Evolutionary conservation across 2,113 vertebrate genomes (phyloP), one percentile per base, ranked within the genome.

Genomic region (Poeciliopsis retropinna): DNA sequence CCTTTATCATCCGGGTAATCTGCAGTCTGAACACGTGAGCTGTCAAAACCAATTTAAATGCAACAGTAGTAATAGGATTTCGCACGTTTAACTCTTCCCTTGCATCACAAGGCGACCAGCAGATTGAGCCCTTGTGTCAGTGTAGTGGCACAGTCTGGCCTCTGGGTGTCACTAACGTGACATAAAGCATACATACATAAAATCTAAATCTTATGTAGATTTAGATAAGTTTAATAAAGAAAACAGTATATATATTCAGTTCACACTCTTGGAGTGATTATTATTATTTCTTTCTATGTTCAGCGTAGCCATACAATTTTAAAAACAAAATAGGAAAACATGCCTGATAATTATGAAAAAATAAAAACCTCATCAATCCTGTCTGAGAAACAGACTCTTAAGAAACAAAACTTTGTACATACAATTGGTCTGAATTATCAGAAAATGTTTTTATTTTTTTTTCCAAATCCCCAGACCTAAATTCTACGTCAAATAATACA

Each of bases 51-150:
- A 66, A 82, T 87, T 89, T 67, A 75, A 78, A 54, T 30, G 60
- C 47, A 81, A 72, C 61, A 29, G 1, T 2, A 8, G 14, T 87
- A 88, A 89, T 60, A 51, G 90, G 91, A 91, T 90, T 92, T 85
- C 80, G 69, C 30, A 88, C 70, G 74, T 30, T 90, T 81, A 76
- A 87, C 85, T 74, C 67, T 60, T 83, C 79, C 69, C 19, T 17
- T 14, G 62, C 70, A 2, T 1, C 15, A 2, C 5, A 47, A 47
- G 4, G 5, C 44, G 44, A 47, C 13, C 14, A 13, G 15, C 10
- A 0, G n/a, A 2, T 9, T 13, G 10, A 39, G 5, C 5, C 5
- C 0, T 17, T 41, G 7, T 57, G 80, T 3, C 10, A 41, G 6
- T 57, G 80, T 3, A 73, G 75, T 75, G 64, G 3, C 73, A 0